Evolutionary conservation across 2,113 vertebrate species (phyloP), one percentile per base, ranked within the genome.

Genomic region (Ploceus nigricollis): DNA sequence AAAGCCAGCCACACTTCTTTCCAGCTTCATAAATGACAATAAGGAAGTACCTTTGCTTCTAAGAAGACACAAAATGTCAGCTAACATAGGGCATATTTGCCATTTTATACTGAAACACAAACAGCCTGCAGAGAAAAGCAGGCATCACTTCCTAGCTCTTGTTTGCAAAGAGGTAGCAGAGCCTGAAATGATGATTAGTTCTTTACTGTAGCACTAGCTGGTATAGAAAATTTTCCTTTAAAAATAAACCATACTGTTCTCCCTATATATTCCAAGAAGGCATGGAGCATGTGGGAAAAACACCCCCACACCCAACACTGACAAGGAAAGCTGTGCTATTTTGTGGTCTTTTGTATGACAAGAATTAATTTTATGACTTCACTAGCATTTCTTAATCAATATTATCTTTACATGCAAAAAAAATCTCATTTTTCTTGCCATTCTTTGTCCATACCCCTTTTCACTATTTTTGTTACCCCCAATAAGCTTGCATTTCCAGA

Each of bases 151-250:
- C 42, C 70, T 82, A 82, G 37, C 35, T 71, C 64, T 93, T 28
- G 77, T 91, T 94, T 91, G 78, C 86, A 92, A 96, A 93, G 68
- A 94, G 78, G 77, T 61, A 95, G 69, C 58, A 87, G 71, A 96
- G 53, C 66, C 87, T 87, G 80, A 95, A 96, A 54, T 0, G 1
- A 82, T 93, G 45, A 91, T 92, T 92, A 84, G 65, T 72, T 91
- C 58, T 89, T 96, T 85, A 69, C 51, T 50, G 20, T 25, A 57
- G 5, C 23, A 39, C 77, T 58, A 91, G 21, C n/a, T 82, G 45
- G 23, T 37, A 60, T 8, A 69, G 37, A 88, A 92, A 80, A 1
- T 27, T 80, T 48, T 35, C 20, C 40, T 91, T 93, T 75, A 61
- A 84, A 93, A 51, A 51, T 27, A 66, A 89, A 54, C 19, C 7